phyloP scores from a whole-genome alignment of 2,888 invertebrate species.

The Tenthredo mesomela region DNA sequence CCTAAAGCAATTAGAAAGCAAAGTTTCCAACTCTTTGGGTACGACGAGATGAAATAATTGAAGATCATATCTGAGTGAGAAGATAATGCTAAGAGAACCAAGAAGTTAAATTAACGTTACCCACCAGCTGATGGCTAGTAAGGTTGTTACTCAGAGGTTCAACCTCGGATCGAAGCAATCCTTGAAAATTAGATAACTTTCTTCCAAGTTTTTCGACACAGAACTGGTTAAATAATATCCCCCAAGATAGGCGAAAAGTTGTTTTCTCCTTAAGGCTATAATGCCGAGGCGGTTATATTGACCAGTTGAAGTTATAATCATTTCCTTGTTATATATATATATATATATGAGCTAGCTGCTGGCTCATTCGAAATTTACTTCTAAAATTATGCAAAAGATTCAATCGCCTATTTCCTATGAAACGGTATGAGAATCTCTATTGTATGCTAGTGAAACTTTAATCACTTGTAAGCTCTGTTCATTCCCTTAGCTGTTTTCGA shows the following conservation, averaged over 20 bases:
- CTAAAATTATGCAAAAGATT: background rate
- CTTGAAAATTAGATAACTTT: constrained; percentile 30
- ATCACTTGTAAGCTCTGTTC: background rate
- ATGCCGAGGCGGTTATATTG: constrained; percentile 53
- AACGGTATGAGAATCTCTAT: background rate
- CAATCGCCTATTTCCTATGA: background rate
- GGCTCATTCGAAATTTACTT: background rate
- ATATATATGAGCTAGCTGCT: constrained; percentile 25
- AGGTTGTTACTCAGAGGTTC: constrained; percentile 18
- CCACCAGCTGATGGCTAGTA: constrained; percentile 31
- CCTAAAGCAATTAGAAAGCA: constrained; percentile 1
- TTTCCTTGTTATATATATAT: constrained; percentile 54
- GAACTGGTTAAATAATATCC: background rate
- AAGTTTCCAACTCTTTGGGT: constrained; percentile 2
- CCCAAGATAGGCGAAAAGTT: background rate
- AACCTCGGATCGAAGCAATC: constrained; percentile 8
- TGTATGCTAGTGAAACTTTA: background rate
- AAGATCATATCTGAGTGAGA: constrained; percentile 19
- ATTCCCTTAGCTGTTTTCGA: background rate
- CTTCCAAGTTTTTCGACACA: constrained; percentile 8
- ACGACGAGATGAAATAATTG: constrained; percentile 18
- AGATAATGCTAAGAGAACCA: background rate
- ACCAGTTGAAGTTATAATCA: constrained; percentile 56
- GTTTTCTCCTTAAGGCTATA: constrained; percentile 48
- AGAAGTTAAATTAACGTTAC: constrained; percentile 27